A percentile compares a stretch with the other conserved stretches of the same genome.
These are phyloP conservation scores for Schizaphis graminum DNA, from an alignment of 2,888 invertebrate species.

Conservation along the genomic window DNA sequence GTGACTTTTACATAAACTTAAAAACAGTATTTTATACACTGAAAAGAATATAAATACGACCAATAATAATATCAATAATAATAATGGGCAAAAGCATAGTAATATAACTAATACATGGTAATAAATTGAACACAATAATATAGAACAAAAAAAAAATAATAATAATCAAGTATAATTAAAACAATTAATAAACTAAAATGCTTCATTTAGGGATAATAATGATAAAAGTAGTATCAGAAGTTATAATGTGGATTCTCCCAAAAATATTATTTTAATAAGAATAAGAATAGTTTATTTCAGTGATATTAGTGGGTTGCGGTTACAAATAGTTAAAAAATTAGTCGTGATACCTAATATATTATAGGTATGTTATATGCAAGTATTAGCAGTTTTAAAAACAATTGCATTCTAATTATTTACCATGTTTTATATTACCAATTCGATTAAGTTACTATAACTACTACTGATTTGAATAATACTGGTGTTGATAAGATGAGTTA, in stretches of 20 bases:
- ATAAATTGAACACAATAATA: neutral
- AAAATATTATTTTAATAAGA: neutral
- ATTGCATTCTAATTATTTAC: neutral
- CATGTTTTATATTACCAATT: neutral
- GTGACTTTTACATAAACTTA: neutral
- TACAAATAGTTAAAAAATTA: neutral
- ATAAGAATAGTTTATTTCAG: neutral
- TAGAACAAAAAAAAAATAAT: neutral
- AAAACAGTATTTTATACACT: neutral
- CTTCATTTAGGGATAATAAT: neutral
- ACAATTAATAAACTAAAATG: neutral
- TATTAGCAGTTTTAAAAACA: neutral
- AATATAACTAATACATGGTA: neutral
- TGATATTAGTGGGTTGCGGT: neutral
- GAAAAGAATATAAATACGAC: neutral
- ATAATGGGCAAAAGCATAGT: neutral
- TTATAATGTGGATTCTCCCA: neutral
- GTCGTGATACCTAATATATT: neutral
- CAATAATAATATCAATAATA: neutral
- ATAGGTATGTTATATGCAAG: neutral
- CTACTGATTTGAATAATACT: conserved; percentile 56
- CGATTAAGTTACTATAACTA: neutral
- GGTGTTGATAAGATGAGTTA: conserved; percentile 31
- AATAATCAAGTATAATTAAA: neutral
- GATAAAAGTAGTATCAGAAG: neutral